Conservation (phyloP, 2,113 vertebrate genomes). For the Myotis yumanensis region DNA sequence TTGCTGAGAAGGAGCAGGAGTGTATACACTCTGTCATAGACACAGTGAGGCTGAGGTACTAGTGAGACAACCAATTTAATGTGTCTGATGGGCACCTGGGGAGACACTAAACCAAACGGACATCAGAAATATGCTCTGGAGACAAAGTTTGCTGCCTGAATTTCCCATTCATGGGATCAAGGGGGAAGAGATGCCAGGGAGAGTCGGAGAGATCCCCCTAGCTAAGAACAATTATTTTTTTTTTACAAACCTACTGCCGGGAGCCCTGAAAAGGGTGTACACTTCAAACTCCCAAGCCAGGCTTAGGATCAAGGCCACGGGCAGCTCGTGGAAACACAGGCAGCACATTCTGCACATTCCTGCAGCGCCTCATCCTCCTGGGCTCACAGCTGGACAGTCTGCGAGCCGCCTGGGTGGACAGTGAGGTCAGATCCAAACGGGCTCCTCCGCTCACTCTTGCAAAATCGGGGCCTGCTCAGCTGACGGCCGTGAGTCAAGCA, state of each 20-base stretch:
- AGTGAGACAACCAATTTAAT: neutral
- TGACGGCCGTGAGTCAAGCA: neutral
- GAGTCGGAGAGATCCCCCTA: neutral
- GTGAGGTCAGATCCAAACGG: conserved; percentile 20
- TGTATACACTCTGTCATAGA: neutral
- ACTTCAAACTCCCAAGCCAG: neutral
- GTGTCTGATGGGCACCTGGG: neutral
- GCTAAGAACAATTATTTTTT: neutral
- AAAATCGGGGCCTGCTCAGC: conserved; percentile 21
- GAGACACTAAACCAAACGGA: neutral
- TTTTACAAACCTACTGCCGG: neutral
- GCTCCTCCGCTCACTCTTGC: conserved; percentile 42
- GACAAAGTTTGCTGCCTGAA: neutral
- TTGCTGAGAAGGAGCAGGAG: neutral
- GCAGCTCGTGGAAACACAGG: neutral
- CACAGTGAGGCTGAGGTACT: neutral
- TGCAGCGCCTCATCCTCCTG: conserved; percentile 8
- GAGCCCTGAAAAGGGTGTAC: too few relatives aligned
- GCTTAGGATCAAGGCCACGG: conserved; percentile 5
- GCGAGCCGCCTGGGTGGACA: neutral
- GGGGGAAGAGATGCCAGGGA: neutral
- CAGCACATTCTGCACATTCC: conserved; percentile 46
- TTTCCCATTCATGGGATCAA: neutral
- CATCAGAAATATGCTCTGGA: neutral
- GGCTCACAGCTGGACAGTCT: conserved; percentile 37